A percentile compares a stretch with the other conserved stretches of the same genome.
These are phyloP conservation scores for Calidris pygmaea DNA, from an alignment of 2,113 vertebrate genomes.

Conservation along the genomic window DNA sequence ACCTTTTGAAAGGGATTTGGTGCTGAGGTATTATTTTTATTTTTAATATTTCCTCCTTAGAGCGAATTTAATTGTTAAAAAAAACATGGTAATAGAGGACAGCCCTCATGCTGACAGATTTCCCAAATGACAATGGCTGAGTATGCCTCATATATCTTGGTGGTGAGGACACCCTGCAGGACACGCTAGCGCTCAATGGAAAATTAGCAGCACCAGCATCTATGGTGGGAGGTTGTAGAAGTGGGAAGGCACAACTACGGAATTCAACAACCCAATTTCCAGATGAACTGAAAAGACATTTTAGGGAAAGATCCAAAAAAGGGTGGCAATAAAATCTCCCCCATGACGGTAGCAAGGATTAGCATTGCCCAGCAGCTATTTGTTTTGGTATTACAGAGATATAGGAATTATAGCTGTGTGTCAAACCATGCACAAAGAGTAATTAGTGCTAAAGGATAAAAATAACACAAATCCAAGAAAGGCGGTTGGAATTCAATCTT, in stretches of 20 bases:
- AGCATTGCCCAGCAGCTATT: background rate
- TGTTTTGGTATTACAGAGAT: background rate
- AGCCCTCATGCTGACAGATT: background rate
- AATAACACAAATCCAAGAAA: conserved; percentile 27
- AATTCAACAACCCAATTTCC: background rate
- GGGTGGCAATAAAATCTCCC: background rate
- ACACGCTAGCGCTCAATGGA: background rate
- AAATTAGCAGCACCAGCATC: background rate
- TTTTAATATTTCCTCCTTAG: background rate
- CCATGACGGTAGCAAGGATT: background rate
- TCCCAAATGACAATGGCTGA: background rate
- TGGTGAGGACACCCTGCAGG: background rate
- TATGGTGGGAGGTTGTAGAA: background rate
- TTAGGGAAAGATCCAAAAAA: background rate
- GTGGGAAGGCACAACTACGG: background rate
- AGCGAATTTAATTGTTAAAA: background rate
- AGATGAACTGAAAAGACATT: background rate
- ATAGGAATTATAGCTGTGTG: background rate
- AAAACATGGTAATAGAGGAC: background rate
- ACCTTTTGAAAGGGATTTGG: background rate
- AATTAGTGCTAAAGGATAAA: conserved; percentile 28
- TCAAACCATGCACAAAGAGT: background rate
- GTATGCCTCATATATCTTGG: background rate
- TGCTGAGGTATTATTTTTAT: background rate
- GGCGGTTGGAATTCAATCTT: conserved; percentile 28